Evolutionary conservation across 2,888 invertebrate species (phyloP), one percentile per base, ranked within the genome.

Genomic region (Eristalis pertinax): DNA sequence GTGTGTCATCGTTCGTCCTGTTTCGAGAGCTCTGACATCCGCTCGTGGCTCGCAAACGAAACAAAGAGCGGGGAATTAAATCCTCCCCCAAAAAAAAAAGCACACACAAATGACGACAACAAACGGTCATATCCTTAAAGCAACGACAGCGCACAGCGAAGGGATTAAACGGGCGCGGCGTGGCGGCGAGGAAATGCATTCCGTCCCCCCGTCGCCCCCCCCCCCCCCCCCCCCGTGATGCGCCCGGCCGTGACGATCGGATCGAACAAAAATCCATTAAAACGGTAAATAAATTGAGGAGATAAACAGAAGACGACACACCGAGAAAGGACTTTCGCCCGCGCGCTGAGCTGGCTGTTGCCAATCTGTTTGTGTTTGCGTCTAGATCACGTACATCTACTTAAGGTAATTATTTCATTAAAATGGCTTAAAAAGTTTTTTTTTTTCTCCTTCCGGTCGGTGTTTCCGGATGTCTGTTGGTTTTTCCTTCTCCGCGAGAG

Each of bases 391-490:
- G 88, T 88, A 81, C 77, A 88, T 81, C 88, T 88, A 88, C 84
- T 88, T 88, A 88, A 77, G 80, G 84, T 88, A 88, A 88, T 88
- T 84, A 88, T 88, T 88, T 88, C 88, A 88, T 88, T 88, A 88
- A 88, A 81, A 81, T 84, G 77, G 88, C 80, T 88, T 84, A 77
- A 84, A 75, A 70, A 81, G 19, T 65, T 73, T 69, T 65, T 67
- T 4, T 65, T 64, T 64, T 68, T 64, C 69, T 70, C 43, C 75
- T 70, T 86, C 75, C 72, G 56, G 74, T 75, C 63, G 58, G 43
- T 75, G 75, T 79, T 86, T 83, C 83, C 83, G 78, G 70, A 43
- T 86, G 73, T 77, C 73, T 78, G 64, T 77, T 81, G 81, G 64
- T 70, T 73, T 80, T 60, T n/a, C 35, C 22, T 19, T 41, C 24